phyloP scores from a whole-genome alignment of 2,113 vertebrate species.

The Antechinus flavipes region DNA sequence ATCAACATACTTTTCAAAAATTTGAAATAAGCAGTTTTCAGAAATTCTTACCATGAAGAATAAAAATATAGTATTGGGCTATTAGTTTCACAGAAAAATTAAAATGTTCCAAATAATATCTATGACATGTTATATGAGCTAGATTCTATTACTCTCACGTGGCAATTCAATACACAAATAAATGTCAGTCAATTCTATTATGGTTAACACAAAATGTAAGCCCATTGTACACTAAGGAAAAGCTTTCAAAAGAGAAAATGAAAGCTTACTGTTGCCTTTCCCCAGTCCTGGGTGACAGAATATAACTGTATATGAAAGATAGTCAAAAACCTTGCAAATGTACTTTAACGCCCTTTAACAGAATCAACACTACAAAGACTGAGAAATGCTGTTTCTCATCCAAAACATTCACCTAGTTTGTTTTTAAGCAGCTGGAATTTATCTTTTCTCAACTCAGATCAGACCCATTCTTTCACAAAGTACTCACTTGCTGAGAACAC shows the following conservation, averaged over 20 bases:
- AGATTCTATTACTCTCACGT: too few relatives aligned
- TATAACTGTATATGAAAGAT: background rate
- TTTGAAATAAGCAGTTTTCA: background rate
- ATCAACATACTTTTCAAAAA: background rate
- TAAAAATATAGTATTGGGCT: background rate
- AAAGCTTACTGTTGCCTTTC: too few relatives aligned
- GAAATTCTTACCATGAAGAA: background rate
- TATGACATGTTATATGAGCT: background rate
- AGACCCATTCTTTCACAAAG: conserved; percentile 67
- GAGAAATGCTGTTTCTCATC: conserved; percentile 63
- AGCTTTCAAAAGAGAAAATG: too few relatives aligned
- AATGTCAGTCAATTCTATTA: background rate
- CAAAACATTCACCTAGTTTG: conserved; percentile 77
- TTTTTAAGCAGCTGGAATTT: conserved; percentile 72
- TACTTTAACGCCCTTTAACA: conserved; percentile 53
- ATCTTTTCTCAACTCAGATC: conserved; percentile 67
- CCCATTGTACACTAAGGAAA: too few relatives aligned
- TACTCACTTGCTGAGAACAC: conserved; percentile 53
- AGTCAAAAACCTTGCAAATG: conserved; percentile 2
- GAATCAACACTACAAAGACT: conserved; percentile 44
- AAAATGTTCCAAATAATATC: too few relatives aligned
- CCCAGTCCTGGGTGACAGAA: background rate
- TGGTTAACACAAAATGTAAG: background rate
- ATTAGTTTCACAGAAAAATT: background rate
- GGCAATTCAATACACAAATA: background rate